A percentile compares a stretch with the other conserved stretches of the same genome.
These are phyloP conservation scores for Pristionchus maxplancki DNA, from an alignment of 2,888 invertebrate species.

Conservation along the genomic window DNA sequence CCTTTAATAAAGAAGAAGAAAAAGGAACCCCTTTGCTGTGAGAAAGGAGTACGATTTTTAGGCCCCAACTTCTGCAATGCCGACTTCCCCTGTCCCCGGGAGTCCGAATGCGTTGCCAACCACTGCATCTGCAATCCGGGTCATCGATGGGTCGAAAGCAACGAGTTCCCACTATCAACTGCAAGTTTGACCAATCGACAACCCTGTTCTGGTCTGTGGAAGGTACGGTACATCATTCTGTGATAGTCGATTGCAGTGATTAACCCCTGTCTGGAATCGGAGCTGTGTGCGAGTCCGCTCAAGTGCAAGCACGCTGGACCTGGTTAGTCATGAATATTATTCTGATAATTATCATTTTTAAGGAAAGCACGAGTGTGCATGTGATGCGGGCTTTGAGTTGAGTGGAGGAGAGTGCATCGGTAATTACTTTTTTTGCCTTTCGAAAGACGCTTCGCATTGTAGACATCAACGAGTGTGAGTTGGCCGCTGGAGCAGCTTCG, in stretches of 20 bases:
- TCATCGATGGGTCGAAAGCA: constrained; percentile 24
- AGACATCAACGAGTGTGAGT: constrained; percentile 52
- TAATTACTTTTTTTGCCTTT: neutral
- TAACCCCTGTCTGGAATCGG: constrained; percentile 51
- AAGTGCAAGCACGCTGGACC: constrained; percentile 53
- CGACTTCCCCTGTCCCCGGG: constrained; percentile 51
- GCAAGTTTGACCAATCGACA: neutral
- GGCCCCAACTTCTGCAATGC: constrained; percentile 51
- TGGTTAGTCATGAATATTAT: neutral
- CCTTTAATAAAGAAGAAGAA: too few species aligned
- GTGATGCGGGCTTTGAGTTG: constrained; percentile 51
- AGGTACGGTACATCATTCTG: neutral
- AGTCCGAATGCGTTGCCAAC: constrained; percentile 18
- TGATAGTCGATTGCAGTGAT: constrained; percentile 28
- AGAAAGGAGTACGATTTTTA: too few species aligned
- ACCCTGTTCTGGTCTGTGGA: neutral
- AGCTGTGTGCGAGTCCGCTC: constrained; percentile 40
- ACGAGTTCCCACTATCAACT: constrained; percentile 30
- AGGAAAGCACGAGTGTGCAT: constrained; percentile 49
- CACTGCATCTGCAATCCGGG: constrained; percentile 34
- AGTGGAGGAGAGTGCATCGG: constrained; percentile 52
- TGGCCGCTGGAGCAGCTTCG: constrained; percentile 21
- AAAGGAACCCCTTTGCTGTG: too few species aligned
- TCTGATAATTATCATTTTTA: neutral
- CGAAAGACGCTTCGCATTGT: neutral